A percentile compares a stretch with the other conserved stretches of the same genome.
phyloP scores from a whole-genome alignment of 1,140 invertebrate species.

The Leptopilina boulardi region DNA sequence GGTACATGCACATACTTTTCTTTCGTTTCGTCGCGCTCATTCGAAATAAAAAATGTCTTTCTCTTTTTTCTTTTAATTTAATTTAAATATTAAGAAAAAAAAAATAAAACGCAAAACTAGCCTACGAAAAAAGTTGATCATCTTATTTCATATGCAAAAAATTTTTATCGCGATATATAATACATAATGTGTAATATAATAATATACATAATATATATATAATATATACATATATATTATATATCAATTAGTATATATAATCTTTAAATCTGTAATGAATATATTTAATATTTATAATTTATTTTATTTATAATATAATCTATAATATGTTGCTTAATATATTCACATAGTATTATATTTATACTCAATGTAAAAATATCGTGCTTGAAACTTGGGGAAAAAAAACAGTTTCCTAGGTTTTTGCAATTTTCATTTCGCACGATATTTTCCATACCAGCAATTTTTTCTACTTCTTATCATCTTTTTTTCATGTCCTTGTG shows the following conservation, averaged over 20 bases:
- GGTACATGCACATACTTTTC: constrained; percentile 31
- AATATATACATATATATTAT: constrained; percentile 30
- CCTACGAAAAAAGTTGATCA: constrained; percentile 20
- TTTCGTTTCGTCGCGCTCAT: neutral
- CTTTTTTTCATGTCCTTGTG: constrained; percentile 1
- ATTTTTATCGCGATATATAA: constrained; percentile 41
- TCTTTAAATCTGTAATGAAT: constrained; percentile 16
- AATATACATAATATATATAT: neutral
- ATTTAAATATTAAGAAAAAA: neutral
- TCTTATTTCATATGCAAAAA: constrained; percentile 33
- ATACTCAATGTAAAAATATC: constrained; percentile 41
- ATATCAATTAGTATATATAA: constrained; percentile 16
- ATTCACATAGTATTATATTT: neutral
- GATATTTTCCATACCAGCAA: constrained; percentile 36
- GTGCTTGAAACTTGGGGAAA: constrained; percentile 5
- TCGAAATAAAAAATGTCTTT: neutral
- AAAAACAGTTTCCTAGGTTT: constrained; percentile 38
- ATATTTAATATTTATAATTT: constrained; percentile 20
- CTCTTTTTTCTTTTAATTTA: neutral
- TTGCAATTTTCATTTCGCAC: constrained; percentile 45
- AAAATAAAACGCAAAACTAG: neutral
- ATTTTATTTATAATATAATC: constrained; percentile 28
- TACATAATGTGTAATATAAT: constrained; percentile 2
- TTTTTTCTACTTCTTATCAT: constrained; percentile 13
- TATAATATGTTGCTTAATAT: constrained; percentile 36